Percentiles rank a stretch among this genome's conserved stretches.
Conservation (phyloP, 2,888 invertebrate genomes). For the Chymomyza procnemis region DNA sequence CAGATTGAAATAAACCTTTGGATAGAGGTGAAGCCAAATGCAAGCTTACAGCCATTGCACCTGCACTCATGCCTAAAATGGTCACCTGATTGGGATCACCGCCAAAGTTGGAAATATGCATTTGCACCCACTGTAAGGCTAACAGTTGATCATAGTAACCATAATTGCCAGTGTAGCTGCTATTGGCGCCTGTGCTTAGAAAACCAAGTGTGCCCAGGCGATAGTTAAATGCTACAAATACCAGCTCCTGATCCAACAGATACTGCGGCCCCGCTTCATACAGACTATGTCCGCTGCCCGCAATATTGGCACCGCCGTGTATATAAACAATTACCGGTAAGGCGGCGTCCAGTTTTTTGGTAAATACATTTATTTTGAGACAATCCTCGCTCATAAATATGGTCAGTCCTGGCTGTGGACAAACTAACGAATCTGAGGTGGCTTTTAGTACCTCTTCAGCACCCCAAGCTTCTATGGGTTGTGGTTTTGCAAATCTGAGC, state of each 20-base stretch:
- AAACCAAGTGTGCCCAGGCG: constrained; percentile 79
- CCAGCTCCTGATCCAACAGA: constrained; percentile 70
- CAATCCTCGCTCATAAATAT: constrained; percentile 82
- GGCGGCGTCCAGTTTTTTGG: constrained; percentile 34
- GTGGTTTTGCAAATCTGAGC: constrained; percentile 78
- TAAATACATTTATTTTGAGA: constrained; percentile 83
- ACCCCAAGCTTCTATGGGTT: constrained; percentile 69
- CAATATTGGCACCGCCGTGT: constrained; percentile 70
- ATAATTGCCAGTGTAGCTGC: constrained; percentile 82
- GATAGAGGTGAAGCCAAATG: constrained; percentile 83
- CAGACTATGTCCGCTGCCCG: constrained; percentile 65
- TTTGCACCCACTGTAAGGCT: constrained; percentile 82
- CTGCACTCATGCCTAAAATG: constrained; percentile 81
- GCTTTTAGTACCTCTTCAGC: constrained; percentile 73
- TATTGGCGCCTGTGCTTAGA: constrained; percentile 81
- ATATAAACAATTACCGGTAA: constrained; percentile 72
- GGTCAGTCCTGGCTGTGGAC: constrained; percentile 57
- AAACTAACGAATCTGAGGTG: constrained; percentile 77
- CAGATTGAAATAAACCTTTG: constrained; percentile 83
- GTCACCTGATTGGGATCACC: constrained; percentile 83
- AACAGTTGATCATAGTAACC: constrained; percentile 84
- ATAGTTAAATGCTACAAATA: constrained; percentile 74
- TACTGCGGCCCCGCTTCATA: constrained; percentile 71
- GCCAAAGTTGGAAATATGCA: constrained; percentile 83
- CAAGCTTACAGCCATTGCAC: constrained; percentile 79